Evolutionary conservation across 2,888 invertebrate species (phyloP).

Genomic region (Tipula helvola): DNA sequence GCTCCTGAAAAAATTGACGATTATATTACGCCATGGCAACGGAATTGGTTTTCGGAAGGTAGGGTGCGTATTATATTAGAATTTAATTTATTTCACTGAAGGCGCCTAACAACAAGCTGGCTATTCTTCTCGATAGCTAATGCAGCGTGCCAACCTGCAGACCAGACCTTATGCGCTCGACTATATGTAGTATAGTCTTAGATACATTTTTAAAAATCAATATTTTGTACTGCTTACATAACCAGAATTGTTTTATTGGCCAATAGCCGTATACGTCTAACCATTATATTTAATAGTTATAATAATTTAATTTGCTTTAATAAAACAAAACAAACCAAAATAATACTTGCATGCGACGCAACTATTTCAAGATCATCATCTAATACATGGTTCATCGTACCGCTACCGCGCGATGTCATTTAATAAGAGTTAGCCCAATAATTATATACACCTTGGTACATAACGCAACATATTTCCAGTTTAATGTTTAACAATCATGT

Average conservation of each 20-base stretch:
- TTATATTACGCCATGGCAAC: no score
- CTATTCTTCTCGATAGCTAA: no score
- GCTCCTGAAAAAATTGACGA: no score
- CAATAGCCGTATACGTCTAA: background rate
- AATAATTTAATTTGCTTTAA: background rate
- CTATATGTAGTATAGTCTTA: no score
- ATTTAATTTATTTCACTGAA: no score
- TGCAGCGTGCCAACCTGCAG: no score
- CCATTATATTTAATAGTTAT: background rate
- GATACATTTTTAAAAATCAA: no score
- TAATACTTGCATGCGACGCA: background rate
- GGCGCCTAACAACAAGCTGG: no score
- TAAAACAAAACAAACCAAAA: background rate
- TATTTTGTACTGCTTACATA: background rate
- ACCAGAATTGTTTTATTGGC: background rate
- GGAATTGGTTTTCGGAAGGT: no score
- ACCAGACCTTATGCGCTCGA: no score
- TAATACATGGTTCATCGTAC: background rate
- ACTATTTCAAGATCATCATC: background rate
- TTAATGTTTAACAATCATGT: background rate
- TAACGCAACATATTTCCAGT: background rate
- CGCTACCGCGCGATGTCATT: background rate
- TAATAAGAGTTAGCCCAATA: background rate
- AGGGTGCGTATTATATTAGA: no score
- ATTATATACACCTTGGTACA: background rate